Evolutionary conservation across 2,797 vertebrate species (phyloP).

Genomic region (Intellagama lesueurii): DNA sequence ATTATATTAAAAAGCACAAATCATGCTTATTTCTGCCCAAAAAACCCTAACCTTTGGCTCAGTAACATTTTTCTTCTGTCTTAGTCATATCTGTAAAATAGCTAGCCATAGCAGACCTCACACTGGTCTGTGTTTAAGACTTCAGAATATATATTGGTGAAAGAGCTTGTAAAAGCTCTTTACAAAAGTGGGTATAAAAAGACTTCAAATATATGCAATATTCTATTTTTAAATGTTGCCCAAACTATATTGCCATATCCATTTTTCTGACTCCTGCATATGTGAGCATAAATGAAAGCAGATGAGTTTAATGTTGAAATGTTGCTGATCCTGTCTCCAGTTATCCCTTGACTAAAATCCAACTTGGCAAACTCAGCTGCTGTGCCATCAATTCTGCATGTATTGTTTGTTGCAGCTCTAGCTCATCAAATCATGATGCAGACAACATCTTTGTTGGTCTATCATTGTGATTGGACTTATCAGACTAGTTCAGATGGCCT

Average conservation of each 20-base stretch:
- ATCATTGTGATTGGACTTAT: constrained; percentile 1
- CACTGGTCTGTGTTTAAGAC: neutral
- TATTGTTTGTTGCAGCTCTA: constrained; percentile 22
- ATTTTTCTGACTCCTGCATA: neutral
- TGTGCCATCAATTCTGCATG: constrained; percentile 45
- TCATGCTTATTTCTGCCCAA: too few species aligned
- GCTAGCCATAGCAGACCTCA: neutral
- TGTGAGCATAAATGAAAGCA: neutral
- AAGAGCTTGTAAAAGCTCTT: neutral
- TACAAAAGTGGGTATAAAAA: neutral
- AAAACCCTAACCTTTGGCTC: too few species aligned
- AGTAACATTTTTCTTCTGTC: too few species aligned
- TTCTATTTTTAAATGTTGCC: neutral
- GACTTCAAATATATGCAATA: neutral
- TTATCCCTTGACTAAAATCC: constrained; percentile 13
- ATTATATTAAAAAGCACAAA: too few species aligned
- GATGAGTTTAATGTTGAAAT: neutral
- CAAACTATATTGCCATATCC: neutral
- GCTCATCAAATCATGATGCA: constrained; percentile 29
- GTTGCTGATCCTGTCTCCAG: constrained; percentile 2
- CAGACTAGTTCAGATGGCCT: constrained; percentile 19
- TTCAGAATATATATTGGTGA: too few species aligned
- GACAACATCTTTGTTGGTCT: neutral
- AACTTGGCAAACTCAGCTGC: constrained; percentile 38
- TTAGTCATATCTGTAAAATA: neutral